Evolutionary conservation across 2,888 invertebrate species (phyloP).

Genomic region (Proisotoma minuta): DNA sequence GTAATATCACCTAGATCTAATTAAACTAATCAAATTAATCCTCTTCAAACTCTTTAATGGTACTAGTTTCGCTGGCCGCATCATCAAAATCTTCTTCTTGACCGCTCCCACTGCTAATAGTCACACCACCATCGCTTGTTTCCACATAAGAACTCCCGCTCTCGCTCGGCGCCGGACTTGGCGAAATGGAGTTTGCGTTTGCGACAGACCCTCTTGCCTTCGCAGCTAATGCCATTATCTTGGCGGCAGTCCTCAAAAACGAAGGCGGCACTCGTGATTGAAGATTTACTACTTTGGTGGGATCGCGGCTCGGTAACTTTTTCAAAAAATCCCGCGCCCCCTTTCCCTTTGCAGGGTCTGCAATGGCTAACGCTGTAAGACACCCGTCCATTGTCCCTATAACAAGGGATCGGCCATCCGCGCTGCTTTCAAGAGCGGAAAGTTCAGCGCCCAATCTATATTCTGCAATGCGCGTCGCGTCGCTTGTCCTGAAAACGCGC

Average conservation of each 20-base stretch:
- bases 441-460: constrained; percentile 85
- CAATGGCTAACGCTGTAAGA: constrained; percentile 63
- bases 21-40: too few relatives aligned
- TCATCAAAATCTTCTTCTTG: background rate
- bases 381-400: constrained; percentile 91
- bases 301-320: constrained; percentile 67
- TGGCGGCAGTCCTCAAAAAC: constrained; percentile 43
- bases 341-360: constrained; percentile 63
- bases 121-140: background rate
- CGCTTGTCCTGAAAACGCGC: constrained; percentile 66
- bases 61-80: too few relatives aligned
- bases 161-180: background rate
- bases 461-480: constrained; percentile 88
- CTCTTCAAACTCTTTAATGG: too few relatives aligned
- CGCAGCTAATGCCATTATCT: constrained; percentile 41
- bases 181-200: background rate
- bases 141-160: background rate
- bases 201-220: background rate
- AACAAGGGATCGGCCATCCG: constrained; percentile 75
- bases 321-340: constrained; percentile 60
- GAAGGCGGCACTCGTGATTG: constrained; percentile 35
- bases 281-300: constrained; percentile 50
- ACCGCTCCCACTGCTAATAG: background rate
- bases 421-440: constrained; percentile 77
- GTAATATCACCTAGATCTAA: too few relatives aligned